Evolutionary conservation across 2,797 vertebrate species (phyloP).

Genomic region (Oceanodroma leucorhoa): DNA sequence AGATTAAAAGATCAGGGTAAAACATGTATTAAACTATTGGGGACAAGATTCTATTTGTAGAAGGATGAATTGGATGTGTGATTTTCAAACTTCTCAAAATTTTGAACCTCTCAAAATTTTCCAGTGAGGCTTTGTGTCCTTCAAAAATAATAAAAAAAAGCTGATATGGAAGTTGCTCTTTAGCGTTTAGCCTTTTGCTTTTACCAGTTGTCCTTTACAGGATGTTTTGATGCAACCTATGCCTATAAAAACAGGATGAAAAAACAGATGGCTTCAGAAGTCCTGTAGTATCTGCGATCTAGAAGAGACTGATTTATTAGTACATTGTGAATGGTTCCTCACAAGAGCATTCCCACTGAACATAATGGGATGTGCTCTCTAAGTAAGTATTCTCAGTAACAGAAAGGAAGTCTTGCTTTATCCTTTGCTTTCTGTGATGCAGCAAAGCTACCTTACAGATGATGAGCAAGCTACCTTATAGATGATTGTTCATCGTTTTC

Average conservation of each 20-base stretch:
- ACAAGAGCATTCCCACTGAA: not conserved
- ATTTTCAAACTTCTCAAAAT: not conserved
- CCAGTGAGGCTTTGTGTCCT: not conserved
- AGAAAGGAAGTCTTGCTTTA: not conserved
- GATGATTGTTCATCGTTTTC: not conserved
- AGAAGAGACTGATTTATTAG: not conserved
- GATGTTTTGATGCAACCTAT: not conserved
- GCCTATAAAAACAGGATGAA: not conserved
- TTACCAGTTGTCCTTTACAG: not conserved
- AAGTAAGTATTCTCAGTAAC: fast-evolving
- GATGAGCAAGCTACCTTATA: not conserved
- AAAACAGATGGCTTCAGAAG: not conserved
- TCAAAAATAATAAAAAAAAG: not conserved
- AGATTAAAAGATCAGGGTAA: not conserved
- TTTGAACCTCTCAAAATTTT: not conserved
- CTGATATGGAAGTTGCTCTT: not conserved
- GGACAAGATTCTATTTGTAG: not conserved
- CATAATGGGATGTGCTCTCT: fast-evolving
- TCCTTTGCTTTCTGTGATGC: not conserved
- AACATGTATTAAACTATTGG: not conserved
- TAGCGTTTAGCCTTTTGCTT: not conserved
- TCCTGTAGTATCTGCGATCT: fast-evolving
- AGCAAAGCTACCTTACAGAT: not conserved
- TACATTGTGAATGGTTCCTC: not conserved
- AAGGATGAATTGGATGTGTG: not conserved